Percentiles rank a stretch among this genome's conserved stretches.
These are phyloP conservation scores for Cephus spinipes DNA, from an alignment of 2,888 invertebrate genomes.

Conservation along the genomic window DNA sequence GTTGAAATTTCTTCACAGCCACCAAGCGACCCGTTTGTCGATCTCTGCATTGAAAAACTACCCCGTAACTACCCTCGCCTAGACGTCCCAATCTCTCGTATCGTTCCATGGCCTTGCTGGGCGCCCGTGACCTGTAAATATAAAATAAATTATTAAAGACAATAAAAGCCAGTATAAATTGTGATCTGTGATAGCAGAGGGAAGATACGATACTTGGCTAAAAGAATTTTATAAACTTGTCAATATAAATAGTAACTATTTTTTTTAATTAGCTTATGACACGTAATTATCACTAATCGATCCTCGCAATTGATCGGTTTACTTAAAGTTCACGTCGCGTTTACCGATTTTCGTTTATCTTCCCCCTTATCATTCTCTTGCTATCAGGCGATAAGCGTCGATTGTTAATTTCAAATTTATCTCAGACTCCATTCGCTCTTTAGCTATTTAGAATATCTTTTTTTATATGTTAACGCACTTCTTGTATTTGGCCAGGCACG, in stretches of 20 bases:
- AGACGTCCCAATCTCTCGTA: slow-evolving; percentile 95
- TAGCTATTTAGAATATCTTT: neutral
- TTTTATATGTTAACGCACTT: slow-evolving; percentile 48
- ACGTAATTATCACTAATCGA: neutral
- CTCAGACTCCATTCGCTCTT: neutral
- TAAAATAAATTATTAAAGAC: neutral
- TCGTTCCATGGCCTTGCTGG: slow-evolving; percentile 90
- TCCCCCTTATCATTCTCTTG: neutral
- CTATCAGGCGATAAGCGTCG: neutral
- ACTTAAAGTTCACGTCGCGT: neutral
- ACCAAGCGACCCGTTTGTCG: slow-evolving; percentile 94
- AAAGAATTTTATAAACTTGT: neutral
- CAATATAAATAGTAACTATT: neutral
- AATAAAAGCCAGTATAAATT: neutral
- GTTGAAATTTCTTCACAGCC: slow-evolving; percentile 97
- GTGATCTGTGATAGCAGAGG: neutral
- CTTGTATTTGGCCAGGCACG: slow-evolving; percentile 61
- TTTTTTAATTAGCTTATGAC: neutral
- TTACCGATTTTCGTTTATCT: neutral
- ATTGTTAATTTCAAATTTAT: neutral
- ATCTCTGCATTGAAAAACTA: slow-evolving; percentile 96
- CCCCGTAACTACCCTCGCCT: slow-evolving; percentile 95
- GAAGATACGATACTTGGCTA: neutral
- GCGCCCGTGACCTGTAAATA: slow-evolving; percentile 78
- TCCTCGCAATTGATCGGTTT: neutral